Evolutionary conservation across 1,140 invertebrate genomes (phyloP).

Genomic region (Drosophila arizonae): DNA sequence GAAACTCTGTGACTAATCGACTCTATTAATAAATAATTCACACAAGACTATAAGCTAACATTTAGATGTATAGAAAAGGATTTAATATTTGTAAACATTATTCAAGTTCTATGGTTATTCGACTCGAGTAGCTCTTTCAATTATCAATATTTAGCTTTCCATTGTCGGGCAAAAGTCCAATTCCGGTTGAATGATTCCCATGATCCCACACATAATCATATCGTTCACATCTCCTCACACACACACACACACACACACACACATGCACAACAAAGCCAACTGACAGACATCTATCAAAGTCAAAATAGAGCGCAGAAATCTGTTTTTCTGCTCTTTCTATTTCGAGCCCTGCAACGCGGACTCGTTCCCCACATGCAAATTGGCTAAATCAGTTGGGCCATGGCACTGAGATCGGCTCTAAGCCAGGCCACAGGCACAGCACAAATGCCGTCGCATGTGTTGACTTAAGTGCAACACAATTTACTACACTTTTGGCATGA

Average conservation of each 20-base stretch:
- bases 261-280: constrained; percentile 12
- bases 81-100: no score
- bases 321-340: constrained; percentile 36
- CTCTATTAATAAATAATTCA: no score
- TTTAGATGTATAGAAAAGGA: no score
- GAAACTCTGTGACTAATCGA: no score
- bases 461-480: constrained; percentile 81
- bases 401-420: neutral
- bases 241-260: constrained; percentile 2
- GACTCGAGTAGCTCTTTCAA: no score
- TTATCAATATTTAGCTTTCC: neutral
- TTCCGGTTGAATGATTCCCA: constrained; percentile 25
- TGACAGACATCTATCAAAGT: constrained; percentile 72
- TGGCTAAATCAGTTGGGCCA: constrained; percentile 21
- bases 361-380: constrained; percentile 35
- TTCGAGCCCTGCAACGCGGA: neutral
- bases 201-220: constrained; percentile 22
- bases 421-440: constrained; percentile 27
- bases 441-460: constrained; percentile 55
- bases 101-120: no score
- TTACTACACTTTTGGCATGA: constrained; percentile 81
- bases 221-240: constrained; percentile 25
- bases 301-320: constrained; percentile 69
- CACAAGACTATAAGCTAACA: no score
- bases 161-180: neutral